phyloP scores from a whole-genome alignment of 2,888 invertebrate species.

The Steromphala cineraria region DNA sequence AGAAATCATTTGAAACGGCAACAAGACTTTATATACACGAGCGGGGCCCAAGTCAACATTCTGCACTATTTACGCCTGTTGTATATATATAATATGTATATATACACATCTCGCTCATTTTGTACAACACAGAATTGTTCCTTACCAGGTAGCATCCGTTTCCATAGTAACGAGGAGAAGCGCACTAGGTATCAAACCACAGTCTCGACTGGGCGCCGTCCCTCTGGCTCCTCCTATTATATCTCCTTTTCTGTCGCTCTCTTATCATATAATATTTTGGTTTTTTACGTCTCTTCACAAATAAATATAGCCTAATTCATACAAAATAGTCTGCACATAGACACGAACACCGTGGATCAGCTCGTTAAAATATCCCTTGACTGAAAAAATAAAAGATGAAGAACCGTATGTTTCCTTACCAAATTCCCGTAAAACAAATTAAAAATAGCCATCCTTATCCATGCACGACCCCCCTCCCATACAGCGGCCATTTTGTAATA shows the following conservation, averaged over 20 bases:
- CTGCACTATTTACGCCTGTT: slow-evolving; percentile 12
- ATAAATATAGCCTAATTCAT: slow-evolving; percentile 26
- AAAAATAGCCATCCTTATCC: too few species aligned
- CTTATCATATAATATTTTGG: background rate
- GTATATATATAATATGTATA: slow-evolving; percentile 20
- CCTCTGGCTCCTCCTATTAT: background rate
- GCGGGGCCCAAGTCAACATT: slow-evolving; percentile 3
- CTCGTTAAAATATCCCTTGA: background rate
- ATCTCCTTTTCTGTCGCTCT: background rate
- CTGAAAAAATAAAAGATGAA: background rate
- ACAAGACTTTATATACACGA: slow-evolving; percentile 34
- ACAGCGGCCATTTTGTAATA: too few species aligned
- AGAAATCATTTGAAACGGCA: slow-evolving; percentile 26
- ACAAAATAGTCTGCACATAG: slow-evolving; percentile 20
- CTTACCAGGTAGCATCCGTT: too few species aligned
- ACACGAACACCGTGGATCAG: background rate
- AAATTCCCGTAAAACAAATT: too few species aligned
- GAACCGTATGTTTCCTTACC: background rate
- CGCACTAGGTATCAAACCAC: too few species aligned
- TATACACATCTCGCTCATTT: slow-evolving; percentile 13
- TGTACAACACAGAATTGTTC: background rate
- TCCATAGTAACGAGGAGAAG: too few species aligned
- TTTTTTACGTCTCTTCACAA: slow-evolving; percentile 19
- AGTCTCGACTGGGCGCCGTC: too few species aligned
- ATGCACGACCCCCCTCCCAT: too few species aligned